Evolutionary conservation across 2,888 invertebrate species (phyloP).

Genomic region (Pheosia tremula): DNA sequence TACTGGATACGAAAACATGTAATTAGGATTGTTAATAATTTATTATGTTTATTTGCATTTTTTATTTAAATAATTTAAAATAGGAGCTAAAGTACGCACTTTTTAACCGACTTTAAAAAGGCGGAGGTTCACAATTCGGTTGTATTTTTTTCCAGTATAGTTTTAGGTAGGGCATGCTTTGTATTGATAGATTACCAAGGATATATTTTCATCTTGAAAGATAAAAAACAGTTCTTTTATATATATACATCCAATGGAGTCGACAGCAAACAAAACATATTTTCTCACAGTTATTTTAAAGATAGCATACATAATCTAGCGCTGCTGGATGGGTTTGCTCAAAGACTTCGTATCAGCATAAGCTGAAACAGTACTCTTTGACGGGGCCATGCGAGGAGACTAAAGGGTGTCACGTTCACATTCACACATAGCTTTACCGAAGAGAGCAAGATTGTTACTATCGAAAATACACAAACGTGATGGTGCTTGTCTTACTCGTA

Average conservation of each 20-base stretch:
- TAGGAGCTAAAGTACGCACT: no score
- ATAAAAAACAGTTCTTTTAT: background rate
- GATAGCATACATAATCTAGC: slow-evolving; percentile 58
- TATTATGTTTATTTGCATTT: no score
- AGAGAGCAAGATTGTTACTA: slow-evolving; percentile 52
- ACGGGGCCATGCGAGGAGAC: slow-evolving; percentile 48
- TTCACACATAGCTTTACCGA: slow-evolving; percentile 48
- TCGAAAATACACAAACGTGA: slow-evolving; percentile 51
- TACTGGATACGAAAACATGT: no score
- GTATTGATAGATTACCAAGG: background rate
- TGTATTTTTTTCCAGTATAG: no score
- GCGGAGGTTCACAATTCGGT: no score
- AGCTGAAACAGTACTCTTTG: slow-evolving; percentile 63
- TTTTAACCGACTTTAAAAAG: no score
- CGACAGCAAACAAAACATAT: slow-evolving; percentile 50
- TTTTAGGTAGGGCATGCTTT: no score
- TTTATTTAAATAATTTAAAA: no score
- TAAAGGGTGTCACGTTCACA: slow-evolving; percentile 63
- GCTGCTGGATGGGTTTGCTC: slow-evolving; percentile 57
- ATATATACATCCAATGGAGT: background rate
- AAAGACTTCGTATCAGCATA: slow-evolving; percentile 67
- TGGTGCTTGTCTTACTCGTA: slow-evolving; percentile 37
- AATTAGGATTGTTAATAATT: no score
- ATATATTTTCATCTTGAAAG: background rate
- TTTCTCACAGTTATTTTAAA: slow-evolving; percentile 51